These are phyloP conservation scores for Drosophila virilis DNA, from an alignment of 1,140 invertebrate species.

Conservation along the genomic window DNA sequence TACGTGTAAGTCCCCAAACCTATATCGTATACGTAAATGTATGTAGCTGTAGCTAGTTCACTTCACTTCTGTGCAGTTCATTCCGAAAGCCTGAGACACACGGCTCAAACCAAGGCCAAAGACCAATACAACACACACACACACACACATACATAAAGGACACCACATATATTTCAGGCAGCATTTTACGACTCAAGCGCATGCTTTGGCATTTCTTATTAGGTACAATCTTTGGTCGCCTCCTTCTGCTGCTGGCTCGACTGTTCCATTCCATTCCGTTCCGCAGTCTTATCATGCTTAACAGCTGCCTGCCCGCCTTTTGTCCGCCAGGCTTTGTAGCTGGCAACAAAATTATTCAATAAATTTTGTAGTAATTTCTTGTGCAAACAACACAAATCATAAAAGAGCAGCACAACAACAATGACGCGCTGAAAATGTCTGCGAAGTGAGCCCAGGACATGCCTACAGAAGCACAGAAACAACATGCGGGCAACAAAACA, in stretches of 20 bases:
- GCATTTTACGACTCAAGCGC: conserved; percentile 76
- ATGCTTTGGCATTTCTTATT: conserved; percentile 80
- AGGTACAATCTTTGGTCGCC: conserved; percentile 48
- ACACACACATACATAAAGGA: conserved; percentile 3
- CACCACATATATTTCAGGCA: conserved; percentile 67
- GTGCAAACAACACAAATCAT: conserved; percentile 80
- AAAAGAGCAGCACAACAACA: conserved; percentile 34
- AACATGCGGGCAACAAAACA: neutral
- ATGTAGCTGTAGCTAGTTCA: conserved; percentile 15
- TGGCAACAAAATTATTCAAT: conserved; percentile 76
- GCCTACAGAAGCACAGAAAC: conserved; percentile 1
- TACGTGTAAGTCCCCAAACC: conserved; percentile 15
- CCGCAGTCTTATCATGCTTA: conserved; percentile 26
- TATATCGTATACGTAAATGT: conserved; percentile 24
- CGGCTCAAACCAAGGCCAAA: conserved; percentile 13
- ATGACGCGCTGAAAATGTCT: conserved; percentile 36
- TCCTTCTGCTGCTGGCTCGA: conserved; percentile 2
- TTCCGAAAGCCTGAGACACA: conserved; percentile 2
- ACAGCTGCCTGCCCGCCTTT: conserved; percentile 8
- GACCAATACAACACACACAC: conserved; percentile 19
- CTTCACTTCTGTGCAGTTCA: conserved; percentile 14
- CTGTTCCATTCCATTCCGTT: conserved; percentile 1
- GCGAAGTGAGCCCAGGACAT: conserved; percentile 19
- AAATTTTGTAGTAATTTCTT: conserved; percentile 83
- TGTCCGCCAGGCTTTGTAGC: conserved; percentile 9